phyloP scores from a whole-genome alignment of 2,888 invertebrate species.

The Holacanthella duospinosa region DNA sequence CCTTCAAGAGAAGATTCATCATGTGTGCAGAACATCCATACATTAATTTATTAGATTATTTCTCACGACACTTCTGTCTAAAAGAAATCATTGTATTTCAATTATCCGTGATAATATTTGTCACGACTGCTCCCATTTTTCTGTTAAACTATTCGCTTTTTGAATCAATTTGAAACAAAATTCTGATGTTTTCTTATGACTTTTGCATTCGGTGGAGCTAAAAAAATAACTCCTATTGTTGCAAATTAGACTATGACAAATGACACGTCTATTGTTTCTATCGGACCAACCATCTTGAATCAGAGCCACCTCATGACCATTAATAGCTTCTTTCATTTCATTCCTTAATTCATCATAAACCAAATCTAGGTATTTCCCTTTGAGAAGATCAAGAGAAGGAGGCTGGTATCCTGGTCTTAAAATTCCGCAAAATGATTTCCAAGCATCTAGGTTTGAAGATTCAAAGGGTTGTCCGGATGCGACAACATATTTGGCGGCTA shows the following conservation, averaged over 20 bases:
- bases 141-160: no score
- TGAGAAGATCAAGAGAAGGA: background rate
- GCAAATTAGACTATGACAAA: background rate
- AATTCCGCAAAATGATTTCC: background rate
- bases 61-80: background rate
- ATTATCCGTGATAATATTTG: background rate
- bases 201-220: background rate
- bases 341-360: background rate
- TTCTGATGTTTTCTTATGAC: background rate
- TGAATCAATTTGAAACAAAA: background rate
- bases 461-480: background rate
- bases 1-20: background rate
- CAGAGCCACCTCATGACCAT: background rate
- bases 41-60: background rate
- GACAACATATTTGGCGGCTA: background rate
- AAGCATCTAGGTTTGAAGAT: background rate
- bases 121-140: background rate
- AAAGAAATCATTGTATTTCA: background rate
- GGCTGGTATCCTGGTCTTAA: background rate
- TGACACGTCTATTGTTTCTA: background rate
- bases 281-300: background rate
- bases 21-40: background rate
- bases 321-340: background rate
- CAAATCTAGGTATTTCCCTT: background rate
- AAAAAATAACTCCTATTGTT: background rate